phyloP scores from a whole-genome alignment of 2,113 vertebrate species.

The Xiphorhynchus elegans region DNA sequence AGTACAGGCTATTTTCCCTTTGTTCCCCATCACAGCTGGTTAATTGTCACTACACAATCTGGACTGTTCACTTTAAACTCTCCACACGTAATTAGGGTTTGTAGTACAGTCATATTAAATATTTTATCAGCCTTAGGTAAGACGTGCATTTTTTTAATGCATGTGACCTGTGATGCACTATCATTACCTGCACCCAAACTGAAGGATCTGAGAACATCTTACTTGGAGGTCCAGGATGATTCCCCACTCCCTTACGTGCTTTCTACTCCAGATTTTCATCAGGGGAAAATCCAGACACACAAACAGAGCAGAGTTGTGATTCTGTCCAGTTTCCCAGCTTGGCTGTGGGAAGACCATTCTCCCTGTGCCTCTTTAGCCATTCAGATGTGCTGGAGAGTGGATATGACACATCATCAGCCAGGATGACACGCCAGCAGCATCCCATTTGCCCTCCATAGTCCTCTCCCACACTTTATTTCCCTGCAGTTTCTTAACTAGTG shows the following conservation, averaged over 20 bases:
- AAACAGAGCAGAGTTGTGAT: background rate
- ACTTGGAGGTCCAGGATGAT: background rate
- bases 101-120: background rate
- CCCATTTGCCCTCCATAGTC: background rate
- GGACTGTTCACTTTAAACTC: background rate
- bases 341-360: background rate
- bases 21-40: slow-evolving; percentile 34
- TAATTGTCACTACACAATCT: slow-evolving; percentile 46
- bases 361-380: background rate
- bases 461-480: background rate
- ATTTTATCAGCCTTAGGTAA: background rate
- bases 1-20: background rate
- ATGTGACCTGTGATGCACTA: background rate
- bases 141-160: background rate
- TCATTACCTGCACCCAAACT: background rate
- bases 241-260: background rate
- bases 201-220: background rate
- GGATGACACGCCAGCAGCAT: background rate
- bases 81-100: background rate
- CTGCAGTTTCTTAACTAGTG: background rate
- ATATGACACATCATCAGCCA: background rate
- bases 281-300: background rate
- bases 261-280: background rate
- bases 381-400: background rate
- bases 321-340: background rate